Evolutionary conservation across 1,140 invertebrate genomes (phyloP), one percentile per base, ranked within the genome.

Genomic region (Orussus abietinus): DNA sequence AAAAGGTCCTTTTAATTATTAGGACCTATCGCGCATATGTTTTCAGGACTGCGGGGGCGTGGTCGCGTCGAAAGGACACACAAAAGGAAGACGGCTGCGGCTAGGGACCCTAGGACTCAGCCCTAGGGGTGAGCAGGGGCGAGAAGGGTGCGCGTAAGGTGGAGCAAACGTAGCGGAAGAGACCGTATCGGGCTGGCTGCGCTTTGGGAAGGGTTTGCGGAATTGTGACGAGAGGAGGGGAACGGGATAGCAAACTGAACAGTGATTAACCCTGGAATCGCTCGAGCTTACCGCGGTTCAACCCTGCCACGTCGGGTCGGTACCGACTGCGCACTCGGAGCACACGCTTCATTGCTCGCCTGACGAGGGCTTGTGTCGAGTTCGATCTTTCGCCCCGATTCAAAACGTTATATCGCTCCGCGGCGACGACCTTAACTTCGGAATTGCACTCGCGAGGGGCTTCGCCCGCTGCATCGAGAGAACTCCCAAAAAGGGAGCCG

Each of bases 11-110:
- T n/a, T 69, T 68, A 64, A 66, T 69, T 69, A 69, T 68, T 55
- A 31, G 47, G 47, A 65, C 65, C 64, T 60, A 66, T 62, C 51
- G 52, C 35, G 42, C n/a, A n/a, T 57, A 60, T 51, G 49, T 58
- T 49, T 57, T 63, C 65, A 67, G n/a, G n/a, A 69, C 65, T 62
- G 63, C 33, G 39, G 63, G 59, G 59, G 63, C 57, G 64, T 67
- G 52, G 56, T 53, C 44, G 29, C 36, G 44, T 54, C 52, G 53
- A 64, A 57, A 50, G 38, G 31, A 33, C 40, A 48, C 53, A 66
- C 62, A 59, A 64, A 66, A 55, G 50, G 41, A 26, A 29, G 38
- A 45, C 38, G 45, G 51, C 49, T 55, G 49, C 38, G 22, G n/a
- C n/a, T 25, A 6, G 6, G 6, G n/a, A 25, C n/a, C 22, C 22